Evolutionary conservation across 2,888 invertebrate species (phyloP).

Genomic region (Macaria liturata): DNA sequence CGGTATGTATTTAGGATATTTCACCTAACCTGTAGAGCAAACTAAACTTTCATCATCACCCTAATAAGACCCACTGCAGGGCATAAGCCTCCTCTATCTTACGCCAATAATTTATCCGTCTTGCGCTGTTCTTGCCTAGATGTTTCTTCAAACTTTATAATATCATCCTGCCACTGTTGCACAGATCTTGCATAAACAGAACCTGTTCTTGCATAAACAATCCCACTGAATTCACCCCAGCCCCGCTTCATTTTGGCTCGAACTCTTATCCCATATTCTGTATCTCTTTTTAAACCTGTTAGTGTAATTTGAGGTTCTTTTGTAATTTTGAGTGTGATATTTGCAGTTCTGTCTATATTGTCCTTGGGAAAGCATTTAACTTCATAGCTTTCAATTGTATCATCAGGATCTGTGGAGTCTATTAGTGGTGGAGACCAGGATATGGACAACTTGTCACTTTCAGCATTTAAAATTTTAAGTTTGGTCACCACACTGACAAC

Average conservation of each 20-base stretch:
- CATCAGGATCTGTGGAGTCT: conserved; percentile 86
- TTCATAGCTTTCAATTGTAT: conserved; percentile 89
- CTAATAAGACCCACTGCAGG: too few relatives aligned
- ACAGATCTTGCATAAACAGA: too few relatives aligned
- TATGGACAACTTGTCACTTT: conserved; percentile 92
- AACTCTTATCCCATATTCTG: conserved; percentile 97
- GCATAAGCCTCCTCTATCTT: too few relatives aligned
- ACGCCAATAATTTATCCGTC: too few relatives aligned
- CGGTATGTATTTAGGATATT: too few relatives aligned
- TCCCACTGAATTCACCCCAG: conserved; percentile 96
- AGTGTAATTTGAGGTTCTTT: conserved; percentile 89
- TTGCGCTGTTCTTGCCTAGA: too few relatives aligned
- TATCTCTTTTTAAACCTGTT: conserved; percentile 89
- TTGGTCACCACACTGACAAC: conserved; percentile 92
- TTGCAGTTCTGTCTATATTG: conserved; percentile 88
- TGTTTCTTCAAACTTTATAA: too few relatives aligned
- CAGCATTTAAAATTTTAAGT: conserved; percentile 90
- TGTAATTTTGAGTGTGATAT: conserved; percentile 90
- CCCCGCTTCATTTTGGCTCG: conserved; percentile 96
- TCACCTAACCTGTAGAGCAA: too few relatives aligned
- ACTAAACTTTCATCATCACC: too few relatives aligned
- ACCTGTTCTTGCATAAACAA: conserved; percentile 91
- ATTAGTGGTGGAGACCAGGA: conserved; percentile 94
- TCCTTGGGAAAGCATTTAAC: conserved; percentile 91
- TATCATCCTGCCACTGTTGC: too few relatives aligned